phyloP scores from a whole-genome alignment of 2,888 invertebrate genomes.

The Pardosa pseudoannulata region DNA sequence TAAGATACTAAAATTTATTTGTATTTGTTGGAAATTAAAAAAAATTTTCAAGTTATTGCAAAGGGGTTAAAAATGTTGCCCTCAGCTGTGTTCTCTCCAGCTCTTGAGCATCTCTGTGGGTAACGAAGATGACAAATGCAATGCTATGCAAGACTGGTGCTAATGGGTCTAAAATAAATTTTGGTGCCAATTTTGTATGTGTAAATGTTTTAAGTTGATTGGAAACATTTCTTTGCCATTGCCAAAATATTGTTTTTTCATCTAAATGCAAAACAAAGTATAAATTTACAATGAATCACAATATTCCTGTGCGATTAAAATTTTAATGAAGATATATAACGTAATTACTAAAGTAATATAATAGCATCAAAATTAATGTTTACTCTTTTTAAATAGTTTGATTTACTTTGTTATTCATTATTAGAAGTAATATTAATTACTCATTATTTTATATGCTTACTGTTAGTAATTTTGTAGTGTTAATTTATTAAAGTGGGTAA shows the following conservation, averaged over 20 bases:
- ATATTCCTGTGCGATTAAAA: too few species aligned
- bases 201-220: slow-evolving; percentile 62
- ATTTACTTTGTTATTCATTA: too few species aligned
- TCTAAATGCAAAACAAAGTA: too few species aligned
- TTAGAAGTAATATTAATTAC: too few species aligned
- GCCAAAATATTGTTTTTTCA: slow-evolving; percentile 59
- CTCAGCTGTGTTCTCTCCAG: slow-evolving; percentile 20
- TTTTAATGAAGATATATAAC: too few species aligned
- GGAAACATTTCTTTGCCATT: slow-evolving; percentile 41
- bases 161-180: slow-evolving; percentile 57
- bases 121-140: slow-evolving; percentile 34
- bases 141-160: slow-evolving; percentile 70
- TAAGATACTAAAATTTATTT: neutral
- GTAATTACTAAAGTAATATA: too few species aligned
- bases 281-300: too few species aligned
- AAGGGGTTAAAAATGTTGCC: slow-evolving; percentile 51
- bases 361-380: too few species aligned
- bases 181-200: slow-evolving; percentile 73
- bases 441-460: too few species aligned
- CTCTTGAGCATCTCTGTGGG: slow-evolving; percentile 33
- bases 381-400: too few species aligned
- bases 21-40: neutral
- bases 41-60: neutral
- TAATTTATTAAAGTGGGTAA: too few species aligned
- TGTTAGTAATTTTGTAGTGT: too few species aligned